These are phyloP conservation scores for Telmatochromis sp. DNA, from an alignment of 2,113 vertebrate genomes.

Conservation along the genomic window DNA sequence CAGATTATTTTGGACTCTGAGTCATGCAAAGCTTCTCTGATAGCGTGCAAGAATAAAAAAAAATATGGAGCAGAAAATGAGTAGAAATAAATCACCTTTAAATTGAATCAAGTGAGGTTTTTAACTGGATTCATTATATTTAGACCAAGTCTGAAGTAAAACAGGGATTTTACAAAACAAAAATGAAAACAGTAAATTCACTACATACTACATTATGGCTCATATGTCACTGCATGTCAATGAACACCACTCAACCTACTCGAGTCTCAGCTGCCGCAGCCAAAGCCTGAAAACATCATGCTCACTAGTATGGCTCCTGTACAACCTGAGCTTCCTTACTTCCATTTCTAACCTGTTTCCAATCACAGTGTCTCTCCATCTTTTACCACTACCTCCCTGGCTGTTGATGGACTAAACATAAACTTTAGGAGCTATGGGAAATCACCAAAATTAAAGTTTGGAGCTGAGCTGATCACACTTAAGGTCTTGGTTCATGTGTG, in stretches of 20 bases:
- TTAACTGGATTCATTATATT: neutral
- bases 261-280: neutral
- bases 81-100: neutral
- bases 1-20: neutral
- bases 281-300: neutral
- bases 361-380: neutral
- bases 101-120: rapidly evolving
- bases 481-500: neutral
- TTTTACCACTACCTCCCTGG: neutral
- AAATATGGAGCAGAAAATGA: neutral
- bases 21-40: neutral
- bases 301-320: neutral
- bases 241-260: neutral
- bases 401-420: neutral
- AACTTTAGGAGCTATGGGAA: neutral
- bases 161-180: neutral
- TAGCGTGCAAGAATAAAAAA: neutral
- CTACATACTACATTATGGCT: neutral
- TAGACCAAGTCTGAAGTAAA: neutral
- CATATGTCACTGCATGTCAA: neutral
- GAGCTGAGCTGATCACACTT: neutral
- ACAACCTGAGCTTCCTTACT: neutral
- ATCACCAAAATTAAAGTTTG: neutral
- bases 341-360: neutral
- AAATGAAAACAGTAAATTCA: neutral